Evolutionary conservation across 2,888 invertebrate species (phyloP).

Genomic region (Drosophila lutescens): DNA sequence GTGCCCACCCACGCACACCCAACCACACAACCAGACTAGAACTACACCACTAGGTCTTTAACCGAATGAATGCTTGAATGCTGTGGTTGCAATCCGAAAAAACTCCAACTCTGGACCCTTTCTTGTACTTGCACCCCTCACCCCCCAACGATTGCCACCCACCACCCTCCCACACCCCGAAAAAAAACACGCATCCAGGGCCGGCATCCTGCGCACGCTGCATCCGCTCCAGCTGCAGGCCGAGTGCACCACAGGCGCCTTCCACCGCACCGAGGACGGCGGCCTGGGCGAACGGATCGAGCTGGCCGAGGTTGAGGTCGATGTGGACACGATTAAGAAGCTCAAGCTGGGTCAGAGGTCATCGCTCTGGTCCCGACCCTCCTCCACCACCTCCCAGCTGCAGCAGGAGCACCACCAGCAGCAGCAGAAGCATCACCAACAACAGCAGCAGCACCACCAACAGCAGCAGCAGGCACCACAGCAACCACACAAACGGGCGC

Average conservation of each 20-base stretch:
- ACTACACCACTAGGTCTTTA: conserved; percentile 68
- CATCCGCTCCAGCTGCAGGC: conserved; percentile 87
- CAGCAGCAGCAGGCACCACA: conserved; percentile 85
- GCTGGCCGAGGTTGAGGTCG: conserved; percentile 89
- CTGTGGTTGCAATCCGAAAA: conserved; percentile 62
- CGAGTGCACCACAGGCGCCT: conserved; percentile 80
- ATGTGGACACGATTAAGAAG: conserved; percentile 90
- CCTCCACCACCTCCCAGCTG: conserved; percentile 82
- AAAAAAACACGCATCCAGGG: conserved; percentile 62
- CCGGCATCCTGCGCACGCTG: conserved; percentile 86
- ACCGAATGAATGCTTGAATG: conserved; percentile 57
- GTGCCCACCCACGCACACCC: conserved; percentile 44
- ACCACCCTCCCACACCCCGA: conserved; percentile 30
- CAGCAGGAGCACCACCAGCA: conserved; percentile 79
- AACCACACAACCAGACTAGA: conserved; percentile 48
- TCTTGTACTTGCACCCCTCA: conserved; percentile 55
- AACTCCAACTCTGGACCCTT: conserved; percentile 65
- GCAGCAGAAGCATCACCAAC: conserved; percentile 19
- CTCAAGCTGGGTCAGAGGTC: conserved; percentile 89
- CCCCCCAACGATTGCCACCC: conserved; percentile 39
- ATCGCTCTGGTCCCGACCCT: conserved; percentile 89
- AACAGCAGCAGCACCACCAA: conserved; percentile 69
- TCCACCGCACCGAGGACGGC: conserved; percentile 70
- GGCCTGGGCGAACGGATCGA: conserved; percentile 85
- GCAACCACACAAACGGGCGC: conserved; percentile 66